These are phyloP conservation scores for Conus canariensis DNA, from an alignment of 2,888 invertebrate genomes.

Conservation along the genomic window DNA sequence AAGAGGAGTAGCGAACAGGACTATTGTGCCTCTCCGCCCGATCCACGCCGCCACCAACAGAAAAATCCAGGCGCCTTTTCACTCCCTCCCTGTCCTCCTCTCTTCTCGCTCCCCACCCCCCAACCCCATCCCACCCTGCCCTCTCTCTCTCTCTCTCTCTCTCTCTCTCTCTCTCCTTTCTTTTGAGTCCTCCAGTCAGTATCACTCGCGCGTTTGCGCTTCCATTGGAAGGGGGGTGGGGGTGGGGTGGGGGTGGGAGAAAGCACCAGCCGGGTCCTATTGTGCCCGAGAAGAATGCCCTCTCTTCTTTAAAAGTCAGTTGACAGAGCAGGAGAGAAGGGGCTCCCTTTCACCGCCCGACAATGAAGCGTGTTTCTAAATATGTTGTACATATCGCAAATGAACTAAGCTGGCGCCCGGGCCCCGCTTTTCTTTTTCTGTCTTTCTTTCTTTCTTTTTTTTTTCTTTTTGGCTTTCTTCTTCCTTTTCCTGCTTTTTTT, in stretches of 20 bases:
- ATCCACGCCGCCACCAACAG: background rate
- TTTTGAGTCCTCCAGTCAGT: conserved; percentile 6
- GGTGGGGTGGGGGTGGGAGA: background rate
- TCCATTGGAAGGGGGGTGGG: conserved; percentile 30
- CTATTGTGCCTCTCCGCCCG: conserved; percentile 30
- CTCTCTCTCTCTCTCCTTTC: background rate
- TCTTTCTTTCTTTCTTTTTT: no score
- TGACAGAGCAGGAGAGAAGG: conserved; percentile 11
- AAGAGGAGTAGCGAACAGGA: conserved; percentile 15
- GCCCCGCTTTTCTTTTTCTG: background rate
- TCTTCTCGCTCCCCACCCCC: background rate
- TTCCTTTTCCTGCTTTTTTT: no score
- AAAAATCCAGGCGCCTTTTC: background rate
- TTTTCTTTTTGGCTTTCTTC: no score
- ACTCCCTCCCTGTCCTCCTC: background rate
- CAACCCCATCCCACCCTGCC: no score
- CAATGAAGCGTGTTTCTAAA: conserved; percentile 48
- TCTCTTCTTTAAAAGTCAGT: conserved; percentile 47
- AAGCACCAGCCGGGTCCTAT: conserved; percentile 26
- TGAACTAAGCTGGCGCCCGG: conserved; percentile 42
- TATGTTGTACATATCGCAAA: conserved; percentile 50
- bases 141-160: background rate
- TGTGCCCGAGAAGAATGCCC: conserved; percentile 45
- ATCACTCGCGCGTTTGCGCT: conserved; percentile 47
- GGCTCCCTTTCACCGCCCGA: conserved; percentile 30